phyloP scores from a whole-genome alignment of 1,140 invertebrate species.

The Drosophila teissieri region DNA sequence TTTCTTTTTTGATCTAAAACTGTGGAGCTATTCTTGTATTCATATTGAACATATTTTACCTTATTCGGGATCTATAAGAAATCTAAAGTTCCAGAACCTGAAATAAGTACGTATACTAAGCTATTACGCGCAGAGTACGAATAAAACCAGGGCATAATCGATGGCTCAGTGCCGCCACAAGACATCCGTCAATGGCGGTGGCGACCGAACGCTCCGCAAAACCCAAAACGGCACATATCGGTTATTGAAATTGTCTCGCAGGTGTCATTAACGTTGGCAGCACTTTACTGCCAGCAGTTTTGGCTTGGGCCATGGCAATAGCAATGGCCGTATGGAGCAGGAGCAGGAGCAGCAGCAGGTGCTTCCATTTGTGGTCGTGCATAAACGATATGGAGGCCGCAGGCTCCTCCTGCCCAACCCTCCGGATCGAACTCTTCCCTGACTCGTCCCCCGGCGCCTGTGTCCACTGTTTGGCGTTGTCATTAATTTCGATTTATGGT shows the following conservation, averaged over 20 bases:
- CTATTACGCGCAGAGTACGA: background rate
- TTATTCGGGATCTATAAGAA: no score
- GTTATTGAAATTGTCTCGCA: constrained; percentile 82
- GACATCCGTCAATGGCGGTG: constrained; percentile 27
- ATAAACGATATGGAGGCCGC: constrained; percentile 43
- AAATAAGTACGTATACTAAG: background rate
- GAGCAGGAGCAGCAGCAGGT: constrained; percentile 57
- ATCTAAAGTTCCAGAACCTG: no score
- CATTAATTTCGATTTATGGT: constrained; percentile 82
- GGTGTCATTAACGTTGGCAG: constrained; percentile 74
- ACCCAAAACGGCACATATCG: constrained; percentile 67
- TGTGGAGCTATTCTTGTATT: no score
- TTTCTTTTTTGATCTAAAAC: no score
- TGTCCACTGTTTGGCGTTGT: constrained; percentile 51
- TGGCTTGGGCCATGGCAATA: constrained; percentile 4
- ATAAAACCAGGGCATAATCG: constrained; percentile 47
- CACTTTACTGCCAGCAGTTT: constrained; percentile 30
- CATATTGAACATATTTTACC: no score
- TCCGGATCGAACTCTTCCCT: background rate
- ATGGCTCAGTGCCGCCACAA: constrained; percentile 46
- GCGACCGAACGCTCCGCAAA: constrained; percentile 27
- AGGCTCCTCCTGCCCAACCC: constrained; percentile 8
- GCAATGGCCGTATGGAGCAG: constrained; percentile 1
- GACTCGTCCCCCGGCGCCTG: constrained; percentile 1
- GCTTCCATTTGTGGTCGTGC: constrained; percentile 64